Percentiles rank a stretch among this genome's conserved stretches.
Evolutionary conservation across 2,888 invertebrate genomes (phyloP).

Genomic region (Empis livida): DNA sequence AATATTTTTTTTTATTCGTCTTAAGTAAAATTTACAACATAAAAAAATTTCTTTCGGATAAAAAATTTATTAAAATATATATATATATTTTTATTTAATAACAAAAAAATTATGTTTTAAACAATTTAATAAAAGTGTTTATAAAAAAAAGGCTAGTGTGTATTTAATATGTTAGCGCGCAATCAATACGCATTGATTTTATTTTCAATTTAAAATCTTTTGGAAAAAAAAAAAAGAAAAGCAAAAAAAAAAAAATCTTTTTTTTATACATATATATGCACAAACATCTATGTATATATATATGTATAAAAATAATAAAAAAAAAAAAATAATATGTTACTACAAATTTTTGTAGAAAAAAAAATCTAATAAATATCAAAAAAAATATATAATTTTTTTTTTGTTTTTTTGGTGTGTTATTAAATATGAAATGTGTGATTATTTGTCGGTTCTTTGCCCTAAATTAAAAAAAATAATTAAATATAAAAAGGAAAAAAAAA

Average conservation of each 20-base stretch:
- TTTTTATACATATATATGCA: background rate
- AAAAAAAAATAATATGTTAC: background rate
- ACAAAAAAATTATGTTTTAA: slow-evolving; percentile 9
- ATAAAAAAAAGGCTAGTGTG: slow-evolving; percentile 11
- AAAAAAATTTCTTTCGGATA: slow-evolving; percentile 7
- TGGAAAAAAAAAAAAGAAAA: background rate
- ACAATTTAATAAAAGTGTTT: slow-evolving; percentile 9
- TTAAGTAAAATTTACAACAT: slow-evolving; percentile 11
- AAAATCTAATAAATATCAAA: slow-evolving; percentile 3
- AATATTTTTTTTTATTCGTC: slow-evolving; percentile 12
- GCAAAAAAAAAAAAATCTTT: background rate
- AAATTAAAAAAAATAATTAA: slow-evolving; percentile 13
- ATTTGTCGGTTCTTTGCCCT: slow-evolving; percentile 8
- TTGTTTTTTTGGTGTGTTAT: slow-evolving; percentile 11
- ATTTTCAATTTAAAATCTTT: slow-evolving; percentile 1
- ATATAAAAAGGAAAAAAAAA: slow-evolving; percentile 13
- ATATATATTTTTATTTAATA: too few relatives aligned
- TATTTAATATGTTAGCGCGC: slow-evolving; percentile 10
- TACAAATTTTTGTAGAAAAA: background rate
- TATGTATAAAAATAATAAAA: background rate
- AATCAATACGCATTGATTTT: slow-evolving; percentile 5
- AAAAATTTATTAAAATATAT: slow-evolving; percentile 6
- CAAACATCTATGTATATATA: background rate
- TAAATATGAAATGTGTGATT: slow-evolving; percentile 12
- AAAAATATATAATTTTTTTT: slow-evolving; percentile 9